These are phyloP conservation scores for Drosophila pruinosa DNA, from an alignment of 1,140 invertebrate species.

Conservation along the genomic window DNA sequence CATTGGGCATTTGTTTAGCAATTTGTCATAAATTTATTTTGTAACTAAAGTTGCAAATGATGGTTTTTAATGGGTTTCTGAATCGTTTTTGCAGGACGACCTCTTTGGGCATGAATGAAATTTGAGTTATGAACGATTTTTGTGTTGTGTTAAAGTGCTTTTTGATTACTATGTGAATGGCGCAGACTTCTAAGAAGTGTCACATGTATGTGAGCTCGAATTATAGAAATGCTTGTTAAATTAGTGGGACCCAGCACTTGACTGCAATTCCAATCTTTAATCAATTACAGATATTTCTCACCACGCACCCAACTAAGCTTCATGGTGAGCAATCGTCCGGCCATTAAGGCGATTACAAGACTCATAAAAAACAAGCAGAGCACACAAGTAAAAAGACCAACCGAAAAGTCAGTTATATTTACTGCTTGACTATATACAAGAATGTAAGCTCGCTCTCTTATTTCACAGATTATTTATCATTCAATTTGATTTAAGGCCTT, in stretches of 20 bases:
- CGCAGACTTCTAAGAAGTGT: not conserved
- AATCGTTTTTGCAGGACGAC: conserved; percentile 47
- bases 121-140: conserved; percentile 45
- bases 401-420: conserved; percentile 8
- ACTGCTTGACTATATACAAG: not conserved
- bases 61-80: conserved; percentile 74
- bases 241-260: not conserved
- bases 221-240: not conserved
- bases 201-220: not conserved
- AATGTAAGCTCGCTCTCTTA: conserved; percentile 4
- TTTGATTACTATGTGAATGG: conserved; percentile 45
- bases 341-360: conserved; percentile 47
- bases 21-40: conserved; percentile 81
- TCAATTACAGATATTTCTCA: conserved; percentile 18
- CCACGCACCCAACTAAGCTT: not conserved
- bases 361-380: conserved; percentile 48
- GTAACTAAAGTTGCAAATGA: conserved; percentile 80
- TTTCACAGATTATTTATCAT: conserved; percentile 57
- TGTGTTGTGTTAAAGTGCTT: conserved; percentile 40
- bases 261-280: conserved; percentile 9
- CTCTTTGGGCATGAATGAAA: conserved; percentile 51
- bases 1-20: conserved; percentile 70
- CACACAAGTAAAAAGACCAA: conserved; percentile 34
- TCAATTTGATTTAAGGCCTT: conserved; percentile 64
- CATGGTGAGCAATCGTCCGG: not conserved